Evolutionary conservation across 1,140 invertebrate species (phyloP), one percentile per base, ranked within the genome.

Genomic region (Cotesia glomerata): DNA sequence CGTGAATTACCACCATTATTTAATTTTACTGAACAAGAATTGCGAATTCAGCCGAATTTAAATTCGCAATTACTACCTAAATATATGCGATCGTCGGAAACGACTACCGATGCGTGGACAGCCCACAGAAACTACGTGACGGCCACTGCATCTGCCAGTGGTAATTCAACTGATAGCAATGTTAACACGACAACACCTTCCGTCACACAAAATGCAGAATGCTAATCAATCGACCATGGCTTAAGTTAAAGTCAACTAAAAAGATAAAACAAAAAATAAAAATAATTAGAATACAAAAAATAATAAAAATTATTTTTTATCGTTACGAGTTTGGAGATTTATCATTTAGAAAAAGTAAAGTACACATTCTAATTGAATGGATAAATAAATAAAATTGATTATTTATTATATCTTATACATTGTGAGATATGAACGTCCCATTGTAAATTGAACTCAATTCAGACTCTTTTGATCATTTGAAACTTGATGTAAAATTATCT

Each of bases 11-110:
- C 98, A 71, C 96, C 96, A 66, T 90, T 99, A 26, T 99, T 99
- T 88, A 99, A 99, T 89, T 99, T 99, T 87, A 98, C 97, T 75
- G 93, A 97, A 81, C 93, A 95, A 82, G 93, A 96, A 88, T 87
- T 95, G 79, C 90, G 89, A 83, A 92, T 95, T 77, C 92, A 94
- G 83, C 94, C 94, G 52, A 87, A 89, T 56, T 88, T 96, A 75
- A 96, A 95, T 86, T 87, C 89, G 76, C 89, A 91, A 78, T 88
- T 95, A 74, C 91, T 95, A 85, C 94, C 94, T 75, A 90, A 92
- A 77, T 91, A 92, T 70, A 84, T 85, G 78, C 86, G 87, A 69
- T 74, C 69, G 49, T 26, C 71, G n/a, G 75, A 76, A 61, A 84
- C 83, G 74, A 79, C 79, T 61, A 69, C 77, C 51, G 79, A 82